Evolutionary conservation across 92 coral and sea anemone genomes (phyloP).

Genomic region (Porites evermanni): DNA sequence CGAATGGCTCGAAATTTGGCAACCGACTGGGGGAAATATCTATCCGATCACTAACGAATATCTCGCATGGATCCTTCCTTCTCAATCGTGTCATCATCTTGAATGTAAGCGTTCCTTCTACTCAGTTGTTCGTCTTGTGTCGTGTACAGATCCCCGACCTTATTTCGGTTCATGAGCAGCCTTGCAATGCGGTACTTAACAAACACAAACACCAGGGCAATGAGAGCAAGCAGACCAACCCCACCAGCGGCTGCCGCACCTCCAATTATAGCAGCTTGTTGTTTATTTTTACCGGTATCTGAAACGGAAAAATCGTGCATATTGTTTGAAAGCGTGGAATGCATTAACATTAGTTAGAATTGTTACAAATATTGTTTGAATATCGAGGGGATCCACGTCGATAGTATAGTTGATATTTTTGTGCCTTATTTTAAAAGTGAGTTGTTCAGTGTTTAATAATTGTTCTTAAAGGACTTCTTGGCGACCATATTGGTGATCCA

Average conservation of each 20-base stretch:
- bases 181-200: slow-evolving; percentile 44
- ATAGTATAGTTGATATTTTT: background rate
- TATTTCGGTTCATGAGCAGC: slow-evolving; percentile 46
- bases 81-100: slow-evolving; percentile 15
- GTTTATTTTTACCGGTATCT: slow-evolving; percentile 13
- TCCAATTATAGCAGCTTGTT: slow-evolving; percentile 39
- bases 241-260: slow-evolving; percentile 37
- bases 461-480: no score
- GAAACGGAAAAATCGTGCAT: background rate
- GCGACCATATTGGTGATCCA: no score
- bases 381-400: no score
- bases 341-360: background rate
- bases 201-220: slow-evolving; percentile 26
- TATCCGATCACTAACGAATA: no score
- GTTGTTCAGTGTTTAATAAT: no score
- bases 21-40: no score
- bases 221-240: slow-evolving; percentile 25
- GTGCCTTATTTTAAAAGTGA: background rate
- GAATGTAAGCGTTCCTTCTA: slow-evolving; percentile 25
- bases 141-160: slow-evolving; percentile 45
- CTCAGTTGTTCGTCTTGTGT: slow-evolving; percentile 26
- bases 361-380: no score
- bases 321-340: background rate
- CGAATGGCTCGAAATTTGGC: no score
- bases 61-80: background rate